Evolutionary conservation across 1,140 invertebrate species (phyloP).

Genomic region (Zaprionus gabonicus): DNA sequence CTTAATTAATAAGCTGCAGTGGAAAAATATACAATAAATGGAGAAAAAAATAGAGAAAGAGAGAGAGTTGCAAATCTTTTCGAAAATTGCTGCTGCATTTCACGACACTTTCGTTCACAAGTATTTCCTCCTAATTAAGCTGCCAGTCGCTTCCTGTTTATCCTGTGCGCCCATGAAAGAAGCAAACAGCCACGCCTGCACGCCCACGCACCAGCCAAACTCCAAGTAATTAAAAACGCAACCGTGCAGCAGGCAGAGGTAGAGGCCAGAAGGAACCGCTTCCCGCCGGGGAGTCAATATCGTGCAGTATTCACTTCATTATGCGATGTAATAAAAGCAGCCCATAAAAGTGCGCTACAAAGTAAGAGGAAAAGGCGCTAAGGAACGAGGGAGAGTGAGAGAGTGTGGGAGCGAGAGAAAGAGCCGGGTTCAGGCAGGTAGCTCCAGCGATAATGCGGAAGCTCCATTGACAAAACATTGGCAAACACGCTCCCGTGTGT

Average conservation of each 20-base stretch:
- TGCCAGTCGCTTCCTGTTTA: constrained; percentile 53
- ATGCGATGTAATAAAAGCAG: constrained; percentile 50
- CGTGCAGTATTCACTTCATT: constrained; percentile 55
- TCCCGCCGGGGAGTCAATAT: constrained; percentile 48
- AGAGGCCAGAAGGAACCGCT: neutral
- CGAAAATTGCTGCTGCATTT: constrained; percentile 20
- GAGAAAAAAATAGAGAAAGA: neutral
- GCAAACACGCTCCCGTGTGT: constrained; percentile 48
- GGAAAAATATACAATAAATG: neutral
- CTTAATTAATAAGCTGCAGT: constrained; percentile 24
- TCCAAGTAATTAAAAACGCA: constrained; percentile 55
- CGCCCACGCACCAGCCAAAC: constrained; percentile 14
- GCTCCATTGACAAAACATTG: constrained; percentile 54
- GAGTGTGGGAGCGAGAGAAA: neutral
- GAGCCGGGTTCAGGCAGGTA: constrained; percentile 11
- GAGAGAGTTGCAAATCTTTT: neutral
- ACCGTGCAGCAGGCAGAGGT: constrained; percentile 7
- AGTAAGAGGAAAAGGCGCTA: constrained; percentile 11
- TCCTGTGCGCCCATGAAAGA: constrained; percentile 36
- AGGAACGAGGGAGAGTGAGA: neutral
- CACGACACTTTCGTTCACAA: constrained; percentile 27
- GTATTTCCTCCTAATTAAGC: constrained; percentile 56
- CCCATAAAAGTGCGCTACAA: constrained; percentile 55
- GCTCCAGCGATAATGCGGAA: constrained; percentile 37
- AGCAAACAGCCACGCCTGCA: neutral